Conservation (phyloP, 2,113 vertebrate species). For the Rana temporaria region DNA sequence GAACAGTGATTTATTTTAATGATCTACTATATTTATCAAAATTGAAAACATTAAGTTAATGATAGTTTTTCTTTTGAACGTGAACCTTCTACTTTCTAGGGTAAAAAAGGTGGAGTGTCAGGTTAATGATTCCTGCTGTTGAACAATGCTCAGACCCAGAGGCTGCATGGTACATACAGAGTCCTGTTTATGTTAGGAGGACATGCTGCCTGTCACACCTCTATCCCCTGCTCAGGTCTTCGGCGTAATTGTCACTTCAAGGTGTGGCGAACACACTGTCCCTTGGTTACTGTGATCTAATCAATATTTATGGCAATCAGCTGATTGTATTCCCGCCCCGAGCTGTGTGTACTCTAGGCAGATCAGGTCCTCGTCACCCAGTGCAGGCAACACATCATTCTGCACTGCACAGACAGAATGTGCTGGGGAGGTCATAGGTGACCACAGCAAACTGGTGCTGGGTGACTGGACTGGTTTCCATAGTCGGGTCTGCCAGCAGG, state of each 20-base stretch:
- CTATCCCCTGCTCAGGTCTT: background rate
- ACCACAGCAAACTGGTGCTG: background rate
- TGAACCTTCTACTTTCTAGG: too few species aligned
- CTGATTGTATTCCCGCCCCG: slow-evolving; percentile 9
- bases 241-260: background rate
- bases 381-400: slow-evolving; percentile 75
- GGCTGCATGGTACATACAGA: too few species aligned
- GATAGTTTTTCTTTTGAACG: too few species aligned
- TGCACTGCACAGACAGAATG: slow-evolving; percentile 72
- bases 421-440: slow-evolving; percentile 13
- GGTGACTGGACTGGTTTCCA: background rate
- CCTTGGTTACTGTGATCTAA: slow-evolving; percentile 40
- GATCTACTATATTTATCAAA: too few species aligned
- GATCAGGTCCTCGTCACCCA: slow-evolving; percentile 57
- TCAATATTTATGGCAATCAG: slow-evolving; percentile 44
- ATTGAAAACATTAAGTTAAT: too few species aligned
- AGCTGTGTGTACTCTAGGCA: background rate
- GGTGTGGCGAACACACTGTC: slow-evolving; percentile 17
- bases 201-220: background rate
- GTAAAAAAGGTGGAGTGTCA: too few species aligned
- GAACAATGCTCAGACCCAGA: too few species aligned
- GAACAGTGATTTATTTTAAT: too few species aligned
- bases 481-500: background rate
- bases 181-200: too few species aligned
- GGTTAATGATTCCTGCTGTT: too few species aligned